Percentiles rank a stretch among this genome's conserved stretches.
phyloP scores from a whole-genome alignment of 2,888 invertebrate species.

The Mesorhabditis sp. region DNA sequence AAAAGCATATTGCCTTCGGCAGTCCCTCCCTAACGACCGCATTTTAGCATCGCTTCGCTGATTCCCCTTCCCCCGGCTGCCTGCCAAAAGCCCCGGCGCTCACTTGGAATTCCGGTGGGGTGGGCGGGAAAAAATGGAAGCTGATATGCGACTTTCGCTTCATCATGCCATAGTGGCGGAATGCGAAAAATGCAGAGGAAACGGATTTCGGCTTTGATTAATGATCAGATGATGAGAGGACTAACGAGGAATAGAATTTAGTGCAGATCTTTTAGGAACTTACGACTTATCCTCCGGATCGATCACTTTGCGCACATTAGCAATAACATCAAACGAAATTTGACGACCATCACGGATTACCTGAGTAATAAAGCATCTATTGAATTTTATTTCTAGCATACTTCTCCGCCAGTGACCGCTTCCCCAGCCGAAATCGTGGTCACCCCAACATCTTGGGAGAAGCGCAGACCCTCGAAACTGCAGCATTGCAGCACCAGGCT shows the following conservation, averaged over 20 bases:
- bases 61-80: too few species aligned
- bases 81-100: too few species aligned
- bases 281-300: conserved; percentile 32
- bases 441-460: conserved; percentile 56
- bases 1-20: too few species aligned
- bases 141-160: too few species aligned
- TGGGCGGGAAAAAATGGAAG: too few species aligned
- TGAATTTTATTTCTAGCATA: conserved; percentile 2
- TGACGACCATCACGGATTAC: conserved; percentile 53
- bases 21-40: too few species aligned
- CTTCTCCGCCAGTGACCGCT: conserved; percentile 56
- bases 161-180: too few species aligned
- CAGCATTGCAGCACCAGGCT: conserved; percentile 54
- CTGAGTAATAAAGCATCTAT: conserved; percentile 10
- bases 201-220: too few species aligned
- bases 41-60: too few species aligned
- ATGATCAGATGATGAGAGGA: too few species aligned
- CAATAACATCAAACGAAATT: conserved; percentile 57
- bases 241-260: neutral
- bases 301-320: conserved; percentile 51
- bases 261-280: conserved; percentile 1
- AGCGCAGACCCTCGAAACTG: conserved; percentile 52
- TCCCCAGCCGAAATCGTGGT: conserved; percentile 53
- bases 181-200: too few species aligned
- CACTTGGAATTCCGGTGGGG: too few species aligned